phyloP scores from a whole-genome alignment of 2,113 vertebrate genomes.

The Rhinoptilus africanus region DNA sequence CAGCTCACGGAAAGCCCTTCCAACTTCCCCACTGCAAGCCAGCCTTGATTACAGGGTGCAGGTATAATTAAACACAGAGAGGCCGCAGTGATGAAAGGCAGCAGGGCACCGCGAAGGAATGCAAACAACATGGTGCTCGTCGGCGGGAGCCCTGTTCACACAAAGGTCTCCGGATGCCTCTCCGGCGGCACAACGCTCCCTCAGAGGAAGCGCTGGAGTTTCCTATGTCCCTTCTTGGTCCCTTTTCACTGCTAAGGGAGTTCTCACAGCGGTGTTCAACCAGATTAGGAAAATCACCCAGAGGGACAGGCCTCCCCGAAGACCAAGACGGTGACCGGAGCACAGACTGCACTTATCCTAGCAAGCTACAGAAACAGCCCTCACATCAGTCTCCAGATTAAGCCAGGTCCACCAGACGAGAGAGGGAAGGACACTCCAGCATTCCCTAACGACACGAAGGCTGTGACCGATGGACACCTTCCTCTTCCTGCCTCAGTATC shows the following conservation, averaged over 20 bases:
- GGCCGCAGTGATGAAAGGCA: neutral
- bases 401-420: neutral
- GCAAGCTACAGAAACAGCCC: neutral
- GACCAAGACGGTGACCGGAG: neutral
- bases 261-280: rapidly evolving
- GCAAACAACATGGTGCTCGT: neutral
- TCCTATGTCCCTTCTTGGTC: neutral
- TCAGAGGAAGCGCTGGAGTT: rapidly evolving
- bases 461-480: neutral
- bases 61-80: neutral
- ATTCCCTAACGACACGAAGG: neutral
- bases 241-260: too few species aligned
- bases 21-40: rapidly evolving
- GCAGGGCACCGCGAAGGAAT: neutral
- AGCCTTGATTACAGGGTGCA: neutral
- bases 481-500: neutral
- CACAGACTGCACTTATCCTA: neutral
- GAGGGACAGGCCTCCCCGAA: neutral
- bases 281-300: neutral
- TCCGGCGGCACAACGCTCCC: neutral
- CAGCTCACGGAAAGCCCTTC: rapidly evolving
- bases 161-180: neutral
- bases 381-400: neutral
- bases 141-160: neutral
- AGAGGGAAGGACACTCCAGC: neutral